Evolutionary conservation across 2,113 vertebrate species (phyloP).

Genomic region (Solenodon paradoxus): DNA sequence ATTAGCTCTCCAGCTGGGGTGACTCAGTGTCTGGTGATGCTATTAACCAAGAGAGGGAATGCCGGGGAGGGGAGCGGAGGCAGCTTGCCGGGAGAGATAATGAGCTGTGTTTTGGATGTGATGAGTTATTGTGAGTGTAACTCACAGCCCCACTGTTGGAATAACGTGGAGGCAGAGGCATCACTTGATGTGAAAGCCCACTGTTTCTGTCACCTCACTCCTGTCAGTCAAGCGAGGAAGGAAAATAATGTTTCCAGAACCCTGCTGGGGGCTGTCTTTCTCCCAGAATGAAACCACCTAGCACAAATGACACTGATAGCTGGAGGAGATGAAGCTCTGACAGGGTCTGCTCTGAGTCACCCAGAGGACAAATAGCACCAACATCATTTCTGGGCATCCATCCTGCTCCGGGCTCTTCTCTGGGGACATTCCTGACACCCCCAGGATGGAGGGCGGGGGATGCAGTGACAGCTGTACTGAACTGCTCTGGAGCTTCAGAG

Average conservation of each 20-base stretch:
- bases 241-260: constrained; percentile 58
- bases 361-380: neutral
- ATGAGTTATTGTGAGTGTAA: neutral
- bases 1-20: constrained; percentile 40
- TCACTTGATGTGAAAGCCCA: constrained; percentile 38
- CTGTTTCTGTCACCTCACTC: constrained; percentile 65
- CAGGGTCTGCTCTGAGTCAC: constrained; percentile 30
- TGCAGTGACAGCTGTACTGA: neutral
- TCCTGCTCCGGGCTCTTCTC: neutral
- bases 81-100: constrained; percentile 45
- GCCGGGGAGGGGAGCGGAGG: neutral
- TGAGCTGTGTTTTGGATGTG: constrained; percentile 51
- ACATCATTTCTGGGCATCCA: neutral
- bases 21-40: neutral
- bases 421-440: neutral
- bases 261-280: constrained; percentile 60
- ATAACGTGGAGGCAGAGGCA: constrained; percentile 48
- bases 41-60: constrained; percentile 13
- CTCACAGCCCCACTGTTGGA: neutral
- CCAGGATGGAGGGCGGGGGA: rapidly evolving
- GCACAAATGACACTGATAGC: neutral
- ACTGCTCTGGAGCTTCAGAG: neutral
- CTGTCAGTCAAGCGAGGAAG: constrained; percentile 65
- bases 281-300: constrained; percentile 44
- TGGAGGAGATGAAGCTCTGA: constrained; percentile 6